phyloP scores from a whole-genome alignment of 2,797 vertebrate genomes.

The Enteromius mattozi region DNA sequence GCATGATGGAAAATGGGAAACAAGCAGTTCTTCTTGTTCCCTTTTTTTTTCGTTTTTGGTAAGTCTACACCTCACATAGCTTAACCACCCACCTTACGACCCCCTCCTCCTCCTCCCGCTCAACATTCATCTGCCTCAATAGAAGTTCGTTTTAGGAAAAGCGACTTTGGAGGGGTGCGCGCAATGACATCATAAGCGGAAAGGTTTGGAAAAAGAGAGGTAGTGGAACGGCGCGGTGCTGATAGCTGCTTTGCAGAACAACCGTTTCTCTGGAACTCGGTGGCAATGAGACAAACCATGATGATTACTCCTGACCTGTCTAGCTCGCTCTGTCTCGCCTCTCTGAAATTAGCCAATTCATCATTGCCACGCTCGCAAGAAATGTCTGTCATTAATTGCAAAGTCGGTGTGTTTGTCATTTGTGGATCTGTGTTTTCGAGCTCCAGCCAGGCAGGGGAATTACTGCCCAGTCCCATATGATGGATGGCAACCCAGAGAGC shows the following conservation, averaged over 20 bases:
- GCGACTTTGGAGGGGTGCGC: slow-evolving; percentile 52
- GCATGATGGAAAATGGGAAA: slow-evolving; percentile 81
- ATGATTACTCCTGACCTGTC: slow-evolving; percentile 54
- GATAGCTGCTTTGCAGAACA: slow-evolving; percentile 80
- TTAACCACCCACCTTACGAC: slow-evolving; percentile 40
- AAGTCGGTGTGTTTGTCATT: slow-evolving; percentile 72
- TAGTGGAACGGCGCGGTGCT: slow-evolving; percentile 73
- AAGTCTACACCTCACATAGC: slow-evolving; percentile 39
- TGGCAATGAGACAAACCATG: slow-evolving; percentile 45
- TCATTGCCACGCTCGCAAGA: slow-evolving; percentile 67
- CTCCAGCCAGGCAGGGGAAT: slow-evolving; percentile 58
- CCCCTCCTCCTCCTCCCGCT: background rate
- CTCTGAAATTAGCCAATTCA: slow-evolving; percentile 70
- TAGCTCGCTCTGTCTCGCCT: slow-evolving; percentile 56
- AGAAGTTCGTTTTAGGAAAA: slow-evolving; percentile 29
- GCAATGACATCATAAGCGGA: slow-evolving; percentile 80
- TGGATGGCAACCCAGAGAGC: slow-evolving; percentile 56
- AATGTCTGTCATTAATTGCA: slow-evolving; percentile 68
- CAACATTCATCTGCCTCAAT: slow-evolving; percentile 63
- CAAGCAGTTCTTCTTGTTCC: slow-evolving; percentile 48
- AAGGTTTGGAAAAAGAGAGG: slow-evolving; percentile 68
- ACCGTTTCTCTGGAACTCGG: slow-evolving; percentile 14
- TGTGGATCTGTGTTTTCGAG: slow-evolving; percentile 67
- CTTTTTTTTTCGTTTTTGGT: slow-evolving; percentile 27
- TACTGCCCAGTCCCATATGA: slow-evolving; percentile 56